Percentiles rank a stretch among this genome's conserved stretches.
phyloP scores from a whole-genome alignment of 2,888 invertebrate species.

The Cataglyphis altisquamis region DNA sequence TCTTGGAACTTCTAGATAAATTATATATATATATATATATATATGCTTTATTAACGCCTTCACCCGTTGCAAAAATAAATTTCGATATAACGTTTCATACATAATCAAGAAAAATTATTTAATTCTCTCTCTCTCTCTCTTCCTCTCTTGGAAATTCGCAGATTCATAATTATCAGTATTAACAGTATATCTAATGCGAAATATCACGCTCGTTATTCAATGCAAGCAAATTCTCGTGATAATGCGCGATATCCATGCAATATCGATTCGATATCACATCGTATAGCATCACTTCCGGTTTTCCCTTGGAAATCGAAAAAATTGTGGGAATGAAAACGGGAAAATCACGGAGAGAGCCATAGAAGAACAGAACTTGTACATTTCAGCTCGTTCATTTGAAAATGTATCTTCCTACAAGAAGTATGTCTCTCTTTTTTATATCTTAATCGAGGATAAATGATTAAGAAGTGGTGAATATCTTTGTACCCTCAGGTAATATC shows the following conservation, averaged over 20 bases:
- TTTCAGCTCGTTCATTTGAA: background rate
- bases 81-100: constrained; percentile 73
- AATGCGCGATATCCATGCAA: background rate
- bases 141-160: background rate
- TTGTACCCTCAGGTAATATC: constrained; percentile 84
- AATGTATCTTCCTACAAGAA: background rate
- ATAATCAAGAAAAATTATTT: constrained; percentile 62
- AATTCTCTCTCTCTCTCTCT: background rate
- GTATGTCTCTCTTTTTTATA: background rate
- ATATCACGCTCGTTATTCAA: constrained; percentile 14
- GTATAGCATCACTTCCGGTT: background rate
- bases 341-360: background rate
- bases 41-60: constrained; percentile 39
- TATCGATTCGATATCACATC: background rate
- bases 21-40: too few relatives aligned
- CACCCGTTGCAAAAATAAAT: constrained; percentile 74
- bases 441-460: constrained; percentile 5
- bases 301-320: background rate
- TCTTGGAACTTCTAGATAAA: too few relatives aligned
- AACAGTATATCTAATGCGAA: constrained; percentile 19
- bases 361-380: background rate
- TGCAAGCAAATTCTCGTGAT: background rate
- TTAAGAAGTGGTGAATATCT: constrained; percentile 84
- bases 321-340: constrained; percentile 5
- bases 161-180: background rate